Conservation (phyloP, 2,888 invertebrate genomes). For the Trimorus sp. region DNA sequence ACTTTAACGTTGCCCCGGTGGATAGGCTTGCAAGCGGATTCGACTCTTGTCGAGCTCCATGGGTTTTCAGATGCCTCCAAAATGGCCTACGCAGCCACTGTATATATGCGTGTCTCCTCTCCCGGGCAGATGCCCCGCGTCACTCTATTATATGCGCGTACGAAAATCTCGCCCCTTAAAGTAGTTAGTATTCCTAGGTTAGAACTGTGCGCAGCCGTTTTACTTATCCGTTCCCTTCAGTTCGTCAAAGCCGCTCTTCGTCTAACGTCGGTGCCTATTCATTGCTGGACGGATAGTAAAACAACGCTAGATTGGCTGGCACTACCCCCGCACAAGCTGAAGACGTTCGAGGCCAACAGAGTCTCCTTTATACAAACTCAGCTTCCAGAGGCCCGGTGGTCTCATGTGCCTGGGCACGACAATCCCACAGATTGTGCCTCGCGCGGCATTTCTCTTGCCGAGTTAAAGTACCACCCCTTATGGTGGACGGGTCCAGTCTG, state of each 20-base stretch:
- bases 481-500: too few relatives aligned
- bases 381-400: not conserved
- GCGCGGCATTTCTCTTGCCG: not conserved
- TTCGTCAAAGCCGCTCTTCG: not conserved
- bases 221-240: too few relatives aligned
- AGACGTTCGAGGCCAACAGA: constrained; percentile 28
- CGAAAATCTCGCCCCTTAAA: constrained; percentile 18
- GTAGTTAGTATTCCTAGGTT: not conserved
- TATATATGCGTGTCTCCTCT: not conserved
- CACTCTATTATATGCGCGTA: not conserved
- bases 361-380: not conserved
- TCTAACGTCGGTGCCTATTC: not conserved
- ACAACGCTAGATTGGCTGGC: constrained; percentile 61
- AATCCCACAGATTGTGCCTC: constrained; percentile 1
- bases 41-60: not conserved
- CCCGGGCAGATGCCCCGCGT: too few relatives aligned
- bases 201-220: too few relatives aligned
- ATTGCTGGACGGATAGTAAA: constrained; percentile 53
- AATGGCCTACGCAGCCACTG: not conserved
- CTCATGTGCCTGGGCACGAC: not conserved
- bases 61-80: constrained; percentile 18
- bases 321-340: not conserved
- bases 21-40: not conserved
- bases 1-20: not conserved
- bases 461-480: too few relatives aligned